Base-by-base conservation (phyloP, 1,140 invertebrate genomes). In the Solenopsis fugax region DNA sequence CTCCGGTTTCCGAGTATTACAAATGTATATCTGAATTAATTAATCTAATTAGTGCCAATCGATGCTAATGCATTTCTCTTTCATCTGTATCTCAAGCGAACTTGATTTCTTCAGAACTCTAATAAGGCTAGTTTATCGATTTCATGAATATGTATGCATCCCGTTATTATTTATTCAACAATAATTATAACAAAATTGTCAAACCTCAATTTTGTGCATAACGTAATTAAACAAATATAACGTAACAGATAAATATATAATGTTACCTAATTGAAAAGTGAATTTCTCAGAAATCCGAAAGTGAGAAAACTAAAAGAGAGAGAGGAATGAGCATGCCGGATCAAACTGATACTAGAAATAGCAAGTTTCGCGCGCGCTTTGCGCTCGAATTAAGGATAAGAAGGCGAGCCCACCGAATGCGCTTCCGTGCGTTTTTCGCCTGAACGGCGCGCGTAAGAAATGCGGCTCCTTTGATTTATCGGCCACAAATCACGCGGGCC, bases 401-500 rank as follows among this genome's bases (percentile, higher is more conserved):
- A 54, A 76, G 21, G 67, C 48, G 71, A 72, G 24, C 88, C 52
- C 85, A 13, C 34, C 41, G 65, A 56, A 21, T 52, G 34, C 64
- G 67, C 34, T 56, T 52, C 78, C 41, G 16, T 29, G 72, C 60
- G 75, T 88, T 91, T 29, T 84, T 82, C 87, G 72, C 16, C 21
- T 75, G 89, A 87, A 48, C 76, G 62, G 88, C 65, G 75, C 71
- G 77, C 56, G 82, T 86, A 89, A 89, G 90, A 90, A 91, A 86
- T 16, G 84, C 86, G 45, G 67, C 65, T 69, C 41, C 76, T 90
- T 90, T 91, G 91, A 92, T 92, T 92, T 91, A 91, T 92, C 87
- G 88, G 56, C 88, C 90, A 91, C 90, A 92, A 92, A 91, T 92
- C 91, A 92, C 69, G 52, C 80, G 48, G 48, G 69, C 64, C 56